These are phyloP conservation scores for Nannoperca australis DNA, from an alignment of 2,797 vertebrate genomes.

Conservation along the genomic window DNA sequence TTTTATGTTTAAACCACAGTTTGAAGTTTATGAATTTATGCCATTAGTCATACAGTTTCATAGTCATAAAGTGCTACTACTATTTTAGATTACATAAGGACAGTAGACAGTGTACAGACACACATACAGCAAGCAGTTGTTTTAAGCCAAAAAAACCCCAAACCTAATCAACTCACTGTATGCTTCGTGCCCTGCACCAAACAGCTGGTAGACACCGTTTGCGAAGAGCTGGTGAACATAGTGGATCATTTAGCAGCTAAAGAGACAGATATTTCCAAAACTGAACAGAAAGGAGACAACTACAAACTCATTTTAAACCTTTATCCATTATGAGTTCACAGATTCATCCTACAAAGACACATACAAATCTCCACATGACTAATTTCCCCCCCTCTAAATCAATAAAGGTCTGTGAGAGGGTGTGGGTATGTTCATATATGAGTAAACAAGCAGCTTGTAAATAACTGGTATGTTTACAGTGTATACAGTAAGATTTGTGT, in stretches of 20 bases:
- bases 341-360: background rate
- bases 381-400: background rate
- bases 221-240: background rate
- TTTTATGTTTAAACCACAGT: slow-evolving; percentile 43
- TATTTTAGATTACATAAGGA: slow-evolving; percentile 38
- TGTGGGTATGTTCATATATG: background rate
- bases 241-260: background rate
- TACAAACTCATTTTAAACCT: background rate
- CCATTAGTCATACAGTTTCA: slow-evolving; percentile 23
- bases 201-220: background rate
- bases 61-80: slow-evolving; percentile 3
- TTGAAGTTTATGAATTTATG: slow-evolving; percentile 9
- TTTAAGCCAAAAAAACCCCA: too few species aligned
- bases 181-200: background rate
- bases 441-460: slow-evolving; percentile 32
- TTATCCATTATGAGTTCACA: background rate
- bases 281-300: background rate
- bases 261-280: background rate
- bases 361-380: background rate
- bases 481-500: slow-evolving; percentile 29
- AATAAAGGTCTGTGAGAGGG: background rate
- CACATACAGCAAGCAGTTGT: too few species aligned
- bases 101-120: slow-evolving; percentile 23
- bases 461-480: slow-evolving; percentile 16
- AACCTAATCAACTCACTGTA: too few species aligned